Evolutionary conservation across 2,113 vertebrate genomes (phyloP), one percentile per base, ranked within the genome.

Genomic region (Syngnathus scovelli): DNA sequence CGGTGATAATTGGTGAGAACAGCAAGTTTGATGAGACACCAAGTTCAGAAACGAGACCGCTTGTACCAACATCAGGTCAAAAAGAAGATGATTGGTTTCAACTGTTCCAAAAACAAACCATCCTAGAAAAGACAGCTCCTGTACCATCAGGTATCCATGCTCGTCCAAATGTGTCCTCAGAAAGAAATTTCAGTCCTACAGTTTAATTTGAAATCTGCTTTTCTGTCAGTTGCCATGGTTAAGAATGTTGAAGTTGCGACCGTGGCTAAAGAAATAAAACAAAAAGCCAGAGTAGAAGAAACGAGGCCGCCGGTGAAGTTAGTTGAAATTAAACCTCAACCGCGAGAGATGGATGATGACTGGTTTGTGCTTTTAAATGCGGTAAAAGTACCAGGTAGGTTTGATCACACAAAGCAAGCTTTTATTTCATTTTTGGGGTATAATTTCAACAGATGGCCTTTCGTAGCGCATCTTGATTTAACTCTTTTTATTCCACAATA

Each of bases 351-450:
- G 65, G 76, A 83, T 43, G 84, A 88, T 66, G 83, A 87, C 64
- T 90, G 86, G 87, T 85, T 77, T 77, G 49, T 65, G 69, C 70
- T 80, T 21, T 61, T 86, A 36, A 74, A 84, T 60, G 71, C 80
- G 67, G 51, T 37, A 16, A 77, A 82, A 80, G 39, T 15, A 23
- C 49, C 78, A 75, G 82, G 85, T 88, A 87, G 27, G 21, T 16
- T 4, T 44, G 6, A 62, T 27, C 21, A 27, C 61, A 27, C 27
- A 16, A 36, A 58, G 13, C 13, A 15, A 2, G 16, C 6, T 58
- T 58, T 36, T 0, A 16, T 58, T 62, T 61, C 9, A 23, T 44
- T 16, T 33, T n/a, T 16, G 39, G 8, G 8, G n/a, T n/a, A n/a
- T n/a, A n/a, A n/a, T n/a, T 16, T 4, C 15, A 0, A 54, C 8